A percentile compares a stretch with the other conserved stretches of the same genome.
phyloP scores from a whole-genome alignment of 2,888 invertebrate genomes.

The Linhomoeus sp. region DNA sequence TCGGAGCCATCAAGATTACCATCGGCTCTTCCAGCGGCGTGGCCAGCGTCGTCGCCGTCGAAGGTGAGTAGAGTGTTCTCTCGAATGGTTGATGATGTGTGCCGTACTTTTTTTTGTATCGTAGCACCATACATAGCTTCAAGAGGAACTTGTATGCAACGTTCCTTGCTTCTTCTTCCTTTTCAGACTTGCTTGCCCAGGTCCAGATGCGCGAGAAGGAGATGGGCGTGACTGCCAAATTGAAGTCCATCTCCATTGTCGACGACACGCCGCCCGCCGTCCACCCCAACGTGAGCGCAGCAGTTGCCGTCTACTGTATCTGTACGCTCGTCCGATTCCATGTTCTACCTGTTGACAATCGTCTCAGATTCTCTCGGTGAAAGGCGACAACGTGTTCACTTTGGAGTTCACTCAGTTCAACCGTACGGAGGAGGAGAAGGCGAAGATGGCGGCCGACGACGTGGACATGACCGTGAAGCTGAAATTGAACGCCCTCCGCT shows the following conservation, averaged over 20 bases:
- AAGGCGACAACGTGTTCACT: conserved; percentile 50
- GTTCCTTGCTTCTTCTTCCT: no score
- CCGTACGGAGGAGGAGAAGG: conserved; percentile 17
- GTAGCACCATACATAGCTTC: no score
- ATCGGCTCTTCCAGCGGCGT: conserved; percentile 49
- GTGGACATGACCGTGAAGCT: conserved; percentile 56
- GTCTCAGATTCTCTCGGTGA: conserved; percentile 55
- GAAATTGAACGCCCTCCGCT: conserved; percentile 59
- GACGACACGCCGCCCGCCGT: conserved; percentile 55
- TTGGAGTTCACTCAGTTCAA: conserved; percentile 21
- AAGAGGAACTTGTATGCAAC: no score
- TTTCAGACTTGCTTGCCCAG: conserved; percentile 46
- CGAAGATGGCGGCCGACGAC: conserved; percentile 18
- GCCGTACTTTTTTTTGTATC: no score
- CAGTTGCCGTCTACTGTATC: no score
- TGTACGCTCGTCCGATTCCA: no score
- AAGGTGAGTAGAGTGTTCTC: conserved; percentile 17
- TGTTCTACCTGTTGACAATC: not conserved
- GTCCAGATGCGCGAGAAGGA: conserved; percentile 54
- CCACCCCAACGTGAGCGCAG: conserved; percentile 50
- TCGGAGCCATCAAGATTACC: conserved; percentile 36
- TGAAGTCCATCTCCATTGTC: conserved; percentile 52
- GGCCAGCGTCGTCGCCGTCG: conserved; percentile 46
- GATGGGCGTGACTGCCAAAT: conserved; percentile 49
- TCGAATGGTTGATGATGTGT: no score